Conservation (phyloP, 2,888 invertebrate species). For the Plusia festucae region DNA sequence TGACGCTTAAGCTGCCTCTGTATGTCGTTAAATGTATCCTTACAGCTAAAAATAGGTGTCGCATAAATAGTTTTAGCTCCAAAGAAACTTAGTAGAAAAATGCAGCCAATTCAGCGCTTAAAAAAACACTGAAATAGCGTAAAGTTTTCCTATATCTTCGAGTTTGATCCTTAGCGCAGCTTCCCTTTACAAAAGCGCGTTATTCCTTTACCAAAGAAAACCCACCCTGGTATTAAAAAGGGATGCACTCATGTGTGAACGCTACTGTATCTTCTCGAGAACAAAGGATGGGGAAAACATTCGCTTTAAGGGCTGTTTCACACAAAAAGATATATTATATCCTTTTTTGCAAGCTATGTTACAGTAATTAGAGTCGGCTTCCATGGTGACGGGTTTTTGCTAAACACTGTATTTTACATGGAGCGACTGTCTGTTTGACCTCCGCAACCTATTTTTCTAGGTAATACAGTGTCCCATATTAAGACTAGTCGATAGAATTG, state of each 20-base stretch:
- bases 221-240: conserved; percentile 82
- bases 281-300: conserved; percentile 84
- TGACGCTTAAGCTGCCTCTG: too few species aligned
- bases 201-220: conserved; percentile 80
- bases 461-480: too few species aligned
- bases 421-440: too few species aligned
- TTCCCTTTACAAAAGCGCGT: conserved; percentile 59
- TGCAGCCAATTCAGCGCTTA: neutral
- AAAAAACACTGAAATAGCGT: conserved; percentile 18
- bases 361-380: too few species aligned
- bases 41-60: neutral
- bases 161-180: conserved; percentile 53
- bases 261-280: conserved; percentile 81
- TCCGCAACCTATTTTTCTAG: too few species aligned
- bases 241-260: conserved; percentile 86
- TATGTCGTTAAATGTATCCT: neutral
- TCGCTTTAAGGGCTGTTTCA: conserved; percentile 62
- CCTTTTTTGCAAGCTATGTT: too few species aligned
- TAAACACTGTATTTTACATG: too few species aligned
- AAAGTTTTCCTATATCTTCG: conserved; percentile 40
- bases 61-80: neutral
- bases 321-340: conserved; percentile 60
- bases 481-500: too few species aligned
- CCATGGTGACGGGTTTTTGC: too few species aligned
- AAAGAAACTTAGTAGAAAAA: conserved; percentile 1